phyloP scores from a whole-genome alignment of 2,888 invertebrate species.

The Noctua janthe region DNA sequence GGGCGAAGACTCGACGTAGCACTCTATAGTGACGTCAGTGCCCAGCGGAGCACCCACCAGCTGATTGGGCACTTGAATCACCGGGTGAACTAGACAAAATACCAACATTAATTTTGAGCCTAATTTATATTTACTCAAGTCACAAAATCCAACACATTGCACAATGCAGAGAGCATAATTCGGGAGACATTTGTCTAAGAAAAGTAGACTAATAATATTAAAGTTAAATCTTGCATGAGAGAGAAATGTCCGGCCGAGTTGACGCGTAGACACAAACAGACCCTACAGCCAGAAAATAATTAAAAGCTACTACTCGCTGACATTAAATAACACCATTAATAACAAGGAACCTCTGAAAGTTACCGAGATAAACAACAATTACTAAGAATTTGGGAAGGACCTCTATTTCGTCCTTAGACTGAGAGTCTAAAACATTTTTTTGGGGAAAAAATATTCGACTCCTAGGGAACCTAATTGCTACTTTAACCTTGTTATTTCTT shows the following conservation, averaged over 20 bases:
- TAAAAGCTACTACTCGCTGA: constrained; percentile 84
- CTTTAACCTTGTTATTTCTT: constrained; percentile 32
- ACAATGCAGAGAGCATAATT: constrained; percentile 57
- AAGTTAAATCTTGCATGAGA: constrained; percentile 79
- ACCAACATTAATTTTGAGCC: not conserved
- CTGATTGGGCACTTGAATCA: constrained; percentile 97
- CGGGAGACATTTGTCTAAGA: constrained; percentile 47
- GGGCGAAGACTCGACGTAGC: constrained; percentile 97
- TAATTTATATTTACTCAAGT: constrained; percentile 2
- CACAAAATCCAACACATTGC: constrained; percentile 30
- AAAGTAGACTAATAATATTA: constrained; percentile 72
- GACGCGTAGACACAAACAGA: constrained; percentile 78
- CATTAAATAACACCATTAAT: constrained; percentile 87
- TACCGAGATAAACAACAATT: constrained; percentile 86
- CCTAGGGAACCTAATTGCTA: constrained; percentile 44
- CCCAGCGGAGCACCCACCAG: constrained; percentile 96
- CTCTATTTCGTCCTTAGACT: constrained; percentile 72
- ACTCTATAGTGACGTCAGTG: constrained; percentile 96
- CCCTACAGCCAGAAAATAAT: constrained; percentile 83
- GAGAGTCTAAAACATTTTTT: constrained; percentile 68
- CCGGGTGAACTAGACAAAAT: constrained; percentile 94
- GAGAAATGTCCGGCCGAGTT: constrained; percentile 78
- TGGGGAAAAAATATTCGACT: constrained; percentile 50
- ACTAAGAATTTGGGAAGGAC: constrained; percentile 77
- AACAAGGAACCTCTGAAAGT: constrained; percentile 84